phyloP scores from a whole-genome alignment of 2,797 vertebrate species.

The Falco biarmicus region DNA sequence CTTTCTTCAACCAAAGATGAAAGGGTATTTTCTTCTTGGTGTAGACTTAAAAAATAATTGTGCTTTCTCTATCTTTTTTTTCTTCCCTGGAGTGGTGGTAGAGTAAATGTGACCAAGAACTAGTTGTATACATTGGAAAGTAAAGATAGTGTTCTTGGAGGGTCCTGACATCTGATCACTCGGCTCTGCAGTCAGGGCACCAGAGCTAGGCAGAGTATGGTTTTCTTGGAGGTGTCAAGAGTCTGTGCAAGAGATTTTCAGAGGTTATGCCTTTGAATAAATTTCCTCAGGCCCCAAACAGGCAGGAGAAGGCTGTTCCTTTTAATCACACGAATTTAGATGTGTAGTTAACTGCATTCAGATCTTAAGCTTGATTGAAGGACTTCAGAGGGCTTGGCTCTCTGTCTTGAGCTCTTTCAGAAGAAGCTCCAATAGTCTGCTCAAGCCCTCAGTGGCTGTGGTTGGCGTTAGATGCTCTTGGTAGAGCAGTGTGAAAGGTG shows the following conservation, averaged over 20 bases:
- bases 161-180: accelerated
- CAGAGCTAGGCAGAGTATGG: neutral
- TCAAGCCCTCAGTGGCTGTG: neutral
- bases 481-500: neutral
- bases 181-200: neutral
- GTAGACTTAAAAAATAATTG: neutral
- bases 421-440: neutral
- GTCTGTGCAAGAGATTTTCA: neutral
- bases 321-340: neutral
- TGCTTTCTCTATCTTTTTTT: neutral
- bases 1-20: neutral
- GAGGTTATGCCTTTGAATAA: neutral
- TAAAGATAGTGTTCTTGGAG: neutral
- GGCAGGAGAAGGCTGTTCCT: neutral
- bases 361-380: neutral
- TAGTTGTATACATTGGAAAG: neutral
- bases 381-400: neutral
- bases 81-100: neutral
- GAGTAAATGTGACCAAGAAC: neutral
- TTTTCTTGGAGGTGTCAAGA: neutral
- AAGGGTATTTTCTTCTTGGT: neutral
- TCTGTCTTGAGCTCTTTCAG: neutral
- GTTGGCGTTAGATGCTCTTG: neutral
- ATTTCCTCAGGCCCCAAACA: neutral
- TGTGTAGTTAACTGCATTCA: neutral